Conservation (phyloP, 2,797 vertebrate species). For the Nyctibius grandis region DNA sequence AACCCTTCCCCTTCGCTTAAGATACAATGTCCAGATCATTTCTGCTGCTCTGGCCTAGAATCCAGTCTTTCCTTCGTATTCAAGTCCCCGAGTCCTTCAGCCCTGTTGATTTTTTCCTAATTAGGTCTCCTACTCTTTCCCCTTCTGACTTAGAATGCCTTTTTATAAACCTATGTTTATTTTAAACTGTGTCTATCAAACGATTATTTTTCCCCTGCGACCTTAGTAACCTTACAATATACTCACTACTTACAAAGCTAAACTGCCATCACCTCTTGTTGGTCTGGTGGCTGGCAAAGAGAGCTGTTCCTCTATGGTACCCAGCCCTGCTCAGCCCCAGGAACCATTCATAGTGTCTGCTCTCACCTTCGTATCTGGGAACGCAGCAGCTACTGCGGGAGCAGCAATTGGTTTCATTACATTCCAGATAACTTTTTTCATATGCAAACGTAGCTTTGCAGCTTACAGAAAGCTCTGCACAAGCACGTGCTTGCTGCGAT, state of each 20-base stretch:
- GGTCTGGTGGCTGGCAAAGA: background rate
- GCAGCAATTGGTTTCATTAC: background rate
- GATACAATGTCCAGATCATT: background rate
- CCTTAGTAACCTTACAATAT: background rate
- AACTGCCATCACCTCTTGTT: background rate
- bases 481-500: accelerated
- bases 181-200: background rate
- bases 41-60: background rate
- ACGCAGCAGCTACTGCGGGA: background rate
- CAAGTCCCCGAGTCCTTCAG: background rate
- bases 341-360: accelerated
- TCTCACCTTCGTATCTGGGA: background rate
- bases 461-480: background rate
- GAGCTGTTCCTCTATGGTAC: accelerated
- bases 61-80: background rate
- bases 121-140: background rate
- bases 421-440: background rate
- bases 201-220: accelerated
- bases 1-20: background rate
- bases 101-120: background rate
- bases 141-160: background rate
- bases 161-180: background rate
- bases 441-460: background rate
- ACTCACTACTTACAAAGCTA: background rate
- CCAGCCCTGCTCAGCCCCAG: background rate